Percentiles rank a stretch among this genome's conserved stretches.
phyloP scores from a whole-genome alignment of 1,140 invertebrate genomes.

The Glomeris maerens region DNA sequence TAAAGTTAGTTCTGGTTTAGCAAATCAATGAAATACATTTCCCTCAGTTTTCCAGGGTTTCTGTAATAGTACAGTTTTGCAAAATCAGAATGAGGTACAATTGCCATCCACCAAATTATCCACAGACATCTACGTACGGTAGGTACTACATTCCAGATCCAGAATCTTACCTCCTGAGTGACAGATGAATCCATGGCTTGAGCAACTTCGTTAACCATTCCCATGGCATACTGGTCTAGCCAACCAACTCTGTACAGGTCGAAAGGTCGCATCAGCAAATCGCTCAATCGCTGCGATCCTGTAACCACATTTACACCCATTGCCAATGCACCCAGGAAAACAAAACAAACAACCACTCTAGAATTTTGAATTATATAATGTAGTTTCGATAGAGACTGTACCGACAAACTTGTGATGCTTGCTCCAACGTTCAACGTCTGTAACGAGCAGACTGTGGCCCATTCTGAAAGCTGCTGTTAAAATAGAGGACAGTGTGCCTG shows the following conservation, averaged over 20 bases:
- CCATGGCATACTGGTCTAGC: constrained; percentile 82
- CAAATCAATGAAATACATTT: too few relatives aligned
- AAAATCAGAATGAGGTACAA: too few relatives aligned
- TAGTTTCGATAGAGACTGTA: constrained; percentile 22
- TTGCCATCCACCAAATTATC: too few relatives aligned
- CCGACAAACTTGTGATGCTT: constrained; percentile 72
- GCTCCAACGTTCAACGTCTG: constrained; percentile 48
- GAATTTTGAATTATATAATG: too few relatives aligned
- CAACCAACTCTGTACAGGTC: constrained; percentile 80
- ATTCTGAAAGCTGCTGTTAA: constrained; percentile 37
- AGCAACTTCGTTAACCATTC: constrained; percentile 79
- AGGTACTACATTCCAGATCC: constrained; percentile 4
- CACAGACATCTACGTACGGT: too few relatives aligned
- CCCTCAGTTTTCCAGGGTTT: too few relatives aligned
- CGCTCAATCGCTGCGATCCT: constrained; percentile 74
- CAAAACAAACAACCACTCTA: neutral
- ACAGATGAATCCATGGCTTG: constrained; percentile 90
- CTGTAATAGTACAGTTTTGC: too few relatives aligned
- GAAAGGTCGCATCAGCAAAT: constrained; percentile 72
- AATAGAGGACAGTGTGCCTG: constrained; percentile 30
- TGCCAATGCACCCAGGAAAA: too few relatives aligned
- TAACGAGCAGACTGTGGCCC: constrained; percentile 38
- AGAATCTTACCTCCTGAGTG: constrained; percentile 57
- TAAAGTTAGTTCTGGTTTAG: too few relatives aligned
- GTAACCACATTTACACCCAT: too few relatives aligned